phyloP scores from a whole-genome alignment of 2,888 invertebrate species.

The Strigamia maritima region DNA sequence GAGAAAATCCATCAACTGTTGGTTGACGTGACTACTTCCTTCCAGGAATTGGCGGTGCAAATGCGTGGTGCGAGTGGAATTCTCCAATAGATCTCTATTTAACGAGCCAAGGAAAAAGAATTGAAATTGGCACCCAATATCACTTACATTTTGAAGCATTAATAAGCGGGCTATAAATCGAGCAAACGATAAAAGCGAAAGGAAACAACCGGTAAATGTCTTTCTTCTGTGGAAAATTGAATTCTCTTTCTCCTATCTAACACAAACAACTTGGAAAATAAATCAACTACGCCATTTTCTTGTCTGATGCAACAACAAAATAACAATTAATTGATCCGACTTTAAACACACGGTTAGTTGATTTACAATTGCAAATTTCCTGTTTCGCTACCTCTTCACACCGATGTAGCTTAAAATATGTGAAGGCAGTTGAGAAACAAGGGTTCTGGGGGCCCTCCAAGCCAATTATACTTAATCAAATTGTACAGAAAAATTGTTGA shows the following conservation, averaged over 20 bases:
- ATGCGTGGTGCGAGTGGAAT: constrained; percentile 15
- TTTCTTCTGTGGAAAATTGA: neutral
- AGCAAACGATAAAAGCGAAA: neutral
- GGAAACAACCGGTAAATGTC: neutral
- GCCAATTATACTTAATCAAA: constrained; percentile 8
- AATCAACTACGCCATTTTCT: neutral
- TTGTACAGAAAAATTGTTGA: constrained; percentile 19
- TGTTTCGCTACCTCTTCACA: neutral
- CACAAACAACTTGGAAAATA: too few species aligned
- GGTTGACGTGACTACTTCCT: constrained; percentile 37
- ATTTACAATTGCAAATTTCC: constrained; percentile 23
- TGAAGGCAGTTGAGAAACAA: neutral
- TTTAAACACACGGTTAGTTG: neutral
- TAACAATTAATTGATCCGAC: constrained; percentile 2
- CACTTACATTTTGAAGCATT: neutral
- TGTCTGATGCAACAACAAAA: neutral
- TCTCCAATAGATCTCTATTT: constrained; percentile 29
- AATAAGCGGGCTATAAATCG: constrained; percentile 3
- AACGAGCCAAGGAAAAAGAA: constrained; percentile 12
- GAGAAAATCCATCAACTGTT: constrained; percentile 43
- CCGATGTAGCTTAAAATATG: neutral
- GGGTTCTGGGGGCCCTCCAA: neutral
- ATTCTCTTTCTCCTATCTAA: neutral
- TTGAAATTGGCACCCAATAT: constrained; percentile 5
- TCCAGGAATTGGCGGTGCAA: constrained; percentile 23